These are phyloP conservation scores for Pogonocichla stellata DNA, from an alignment of 2,113 vertebrate genomes.

Conservation along the genomic window DNA sequence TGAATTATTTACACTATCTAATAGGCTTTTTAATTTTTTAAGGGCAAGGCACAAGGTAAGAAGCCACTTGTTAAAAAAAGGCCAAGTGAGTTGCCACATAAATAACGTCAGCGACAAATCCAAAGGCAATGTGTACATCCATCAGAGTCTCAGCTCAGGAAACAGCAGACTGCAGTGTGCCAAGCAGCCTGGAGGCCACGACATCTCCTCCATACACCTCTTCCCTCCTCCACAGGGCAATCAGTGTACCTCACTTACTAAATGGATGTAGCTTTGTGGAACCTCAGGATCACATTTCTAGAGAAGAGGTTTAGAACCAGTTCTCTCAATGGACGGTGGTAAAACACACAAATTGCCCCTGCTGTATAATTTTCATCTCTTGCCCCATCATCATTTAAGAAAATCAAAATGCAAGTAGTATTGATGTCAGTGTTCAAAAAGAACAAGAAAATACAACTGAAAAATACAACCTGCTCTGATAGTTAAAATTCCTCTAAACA, in stretches of 20 bases:
- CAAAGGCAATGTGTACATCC: neutral
- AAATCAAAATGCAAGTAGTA: neutral
- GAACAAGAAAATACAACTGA: neutral
- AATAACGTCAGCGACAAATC: neutral
- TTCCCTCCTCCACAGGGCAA: neutral
- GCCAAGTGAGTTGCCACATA: neutral
- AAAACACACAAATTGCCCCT: accelerated
- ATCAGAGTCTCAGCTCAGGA: neutral
- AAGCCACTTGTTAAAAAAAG: neutral
- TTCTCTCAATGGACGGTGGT: neutral
- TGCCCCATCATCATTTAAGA: neutral
- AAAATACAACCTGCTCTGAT: neutral
- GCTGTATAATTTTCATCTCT: accelerated
- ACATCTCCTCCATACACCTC: neutral
- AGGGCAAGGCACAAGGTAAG: neutral
- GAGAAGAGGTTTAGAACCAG: neutral
- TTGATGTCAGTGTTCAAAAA: neutral
- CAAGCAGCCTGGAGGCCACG: neutral
- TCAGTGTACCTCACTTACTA: neutral
- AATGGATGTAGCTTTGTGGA: neutral
- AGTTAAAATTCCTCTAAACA: neutral
- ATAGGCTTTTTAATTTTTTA: neutral
- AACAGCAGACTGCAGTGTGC: neutral
- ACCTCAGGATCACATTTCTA: neutral
- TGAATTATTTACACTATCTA: neutral